Conservation (phyloP, 2,888 invertebrate genomes). For the Spialia ferax region DNA sequence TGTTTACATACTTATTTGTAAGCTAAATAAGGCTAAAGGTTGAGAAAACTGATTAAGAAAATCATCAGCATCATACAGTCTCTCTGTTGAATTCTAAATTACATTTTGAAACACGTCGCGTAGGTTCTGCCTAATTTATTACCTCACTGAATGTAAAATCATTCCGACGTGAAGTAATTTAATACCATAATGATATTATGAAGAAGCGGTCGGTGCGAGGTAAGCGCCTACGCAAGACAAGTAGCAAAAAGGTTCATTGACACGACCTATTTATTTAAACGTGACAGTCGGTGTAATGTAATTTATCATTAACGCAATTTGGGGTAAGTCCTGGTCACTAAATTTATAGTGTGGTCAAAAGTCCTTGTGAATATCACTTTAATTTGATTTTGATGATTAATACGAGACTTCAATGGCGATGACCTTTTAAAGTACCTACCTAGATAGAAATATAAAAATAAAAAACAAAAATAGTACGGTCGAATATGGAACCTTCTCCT, state of each 20-base stretch:
- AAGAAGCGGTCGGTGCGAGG: constrained; percentile 11
- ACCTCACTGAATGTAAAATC: constrained; percentile 21
- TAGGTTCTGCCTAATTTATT: constrained; percentile 34
- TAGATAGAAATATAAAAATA: too few relatives aligned
- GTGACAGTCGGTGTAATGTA: constrained; percentile 14
- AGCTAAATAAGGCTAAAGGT: too few relatives aligned
- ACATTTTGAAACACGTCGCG: constrained; percentile 23
- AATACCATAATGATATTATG: constrained; percentile 18
- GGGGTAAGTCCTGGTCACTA: not conserved
- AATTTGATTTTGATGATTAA: too few relatives aligned
- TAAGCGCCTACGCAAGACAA: constrained; percentile 38
- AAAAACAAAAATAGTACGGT: too few relatives aligned
- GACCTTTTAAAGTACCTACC: too few relatives aligned
- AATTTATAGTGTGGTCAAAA: not conserved
- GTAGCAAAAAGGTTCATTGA: constrained; percentile 41
- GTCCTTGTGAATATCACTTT: too few relatives aligned
- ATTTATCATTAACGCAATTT: constrained; percentile 18
- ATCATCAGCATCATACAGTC: constrained; percentile 34
- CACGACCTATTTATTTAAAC: constrained; percentile 42
- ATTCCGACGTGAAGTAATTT: constrained; percentile 25
- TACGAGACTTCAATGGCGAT: too few relatives aligned
- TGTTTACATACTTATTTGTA: too few relatives aligned
- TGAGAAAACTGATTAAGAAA: not conserved
- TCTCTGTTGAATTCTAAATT: constrained; percentile 24
- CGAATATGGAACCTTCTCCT: too few relatives aligned